Evolutionary conservation across 2,113 vertebrate genomes (phyloP).

Genomic region (Neolamprologus tretocephalus): DNA sequence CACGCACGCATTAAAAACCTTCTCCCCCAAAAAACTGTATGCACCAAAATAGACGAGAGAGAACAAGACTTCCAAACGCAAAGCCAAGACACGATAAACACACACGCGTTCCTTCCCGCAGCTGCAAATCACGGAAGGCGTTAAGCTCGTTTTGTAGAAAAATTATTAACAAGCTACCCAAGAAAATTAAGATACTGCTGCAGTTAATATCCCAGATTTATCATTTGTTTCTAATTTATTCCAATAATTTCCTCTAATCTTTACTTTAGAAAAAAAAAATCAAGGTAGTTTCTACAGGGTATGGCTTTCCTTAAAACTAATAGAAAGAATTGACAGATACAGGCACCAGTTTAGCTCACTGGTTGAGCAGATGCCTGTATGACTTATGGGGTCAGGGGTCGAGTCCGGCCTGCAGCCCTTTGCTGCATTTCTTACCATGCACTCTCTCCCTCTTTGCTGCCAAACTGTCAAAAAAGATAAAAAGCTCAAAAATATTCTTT

Average conservation of each 20-base stretch:
- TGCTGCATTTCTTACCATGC: neutral
- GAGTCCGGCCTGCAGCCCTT: neutral
- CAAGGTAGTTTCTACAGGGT: neutral
- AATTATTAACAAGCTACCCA: neutral
- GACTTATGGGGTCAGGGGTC: neutral
- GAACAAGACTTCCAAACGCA: neutral
- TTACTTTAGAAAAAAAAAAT: neutral
- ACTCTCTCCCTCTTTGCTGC: rapidly evolving
- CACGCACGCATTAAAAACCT: neutral
- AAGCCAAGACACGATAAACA: neutral
- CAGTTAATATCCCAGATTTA: neutral
- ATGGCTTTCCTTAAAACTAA: rapidly evolving
- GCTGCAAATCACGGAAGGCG: neutral
- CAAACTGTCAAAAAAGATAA: neutral
- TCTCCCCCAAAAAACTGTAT: neutral
- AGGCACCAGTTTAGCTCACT: neutral
- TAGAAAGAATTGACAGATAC: neutral
- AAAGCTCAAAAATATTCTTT: neutral
- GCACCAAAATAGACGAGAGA: neutral
- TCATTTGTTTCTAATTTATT: neutral
- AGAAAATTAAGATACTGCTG: neutral
- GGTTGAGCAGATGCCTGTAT: neutral
- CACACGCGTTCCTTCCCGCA: neutral
- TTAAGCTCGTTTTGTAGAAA: neutral
- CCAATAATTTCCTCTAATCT: neutral